phyloP scores from a whole-genome alignment of 2,113 vertebrate genomes.

The Sebastes schlegelii region DNA sequence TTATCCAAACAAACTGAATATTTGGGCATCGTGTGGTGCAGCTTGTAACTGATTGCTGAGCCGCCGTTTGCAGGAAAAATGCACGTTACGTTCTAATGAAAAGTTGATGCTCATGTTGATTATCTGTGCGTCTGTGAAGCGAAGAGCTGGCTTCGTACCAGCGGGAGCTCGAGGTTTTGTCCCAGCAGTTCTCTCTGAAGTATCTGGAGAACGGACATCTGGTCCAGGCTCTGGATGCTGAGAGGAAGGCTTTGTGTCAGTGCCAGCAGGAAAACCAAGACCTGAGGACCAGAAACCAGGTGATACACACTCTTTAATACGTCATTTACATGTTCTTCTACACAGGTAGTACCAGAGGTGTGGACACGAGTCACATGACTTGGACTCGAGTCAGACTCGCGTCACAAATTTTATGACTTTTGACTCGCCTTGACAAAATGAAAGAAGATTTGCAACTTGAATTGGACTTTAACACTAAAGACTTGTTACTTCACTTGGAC shows the following conservation, averaged over 20 bases:
- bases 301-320: neutral
- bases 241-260: constrained; percentile 79
- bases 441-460: too few relatives aligned
- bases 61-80: neutral
- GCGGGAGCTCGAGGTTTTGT: constrained; percentile 80
- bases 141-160: constrained; percentile 82
- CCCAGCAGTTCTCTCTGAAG: constrained; percentile 81
- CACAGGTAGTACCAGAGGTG: too few relatives aligned
- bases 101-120: neutral
- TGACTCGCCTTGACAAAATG: too few relatives aligned
- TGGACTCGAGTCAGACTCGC: too few relatives aligned
- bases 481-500: too few relatives aligned
- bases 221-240: constrained; percentile 78
- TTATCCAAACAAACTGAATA: neutral
- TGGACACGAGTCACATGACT: too few relatives aligned
- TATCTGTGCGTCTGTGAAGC: constrained; percentile 50
- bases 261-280: constrained; percentile 82
- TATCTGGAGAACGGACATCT: constrained; percentile 81
- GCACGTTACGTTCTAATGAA: neutral
- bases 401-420: too few relatives aligned
- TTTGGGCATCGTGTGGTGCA: neutral
- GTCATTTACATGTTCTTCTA: too few relatives aligned
- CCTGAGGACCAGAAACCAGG: constrained; percentile 81
- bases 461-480: too few relatives aligned
- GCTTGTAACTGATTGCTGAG: neutral